phyloP scores from a whole-genome alignment of 2,888 invertebrate genomes.

The Branchellion lobata region DNA sequence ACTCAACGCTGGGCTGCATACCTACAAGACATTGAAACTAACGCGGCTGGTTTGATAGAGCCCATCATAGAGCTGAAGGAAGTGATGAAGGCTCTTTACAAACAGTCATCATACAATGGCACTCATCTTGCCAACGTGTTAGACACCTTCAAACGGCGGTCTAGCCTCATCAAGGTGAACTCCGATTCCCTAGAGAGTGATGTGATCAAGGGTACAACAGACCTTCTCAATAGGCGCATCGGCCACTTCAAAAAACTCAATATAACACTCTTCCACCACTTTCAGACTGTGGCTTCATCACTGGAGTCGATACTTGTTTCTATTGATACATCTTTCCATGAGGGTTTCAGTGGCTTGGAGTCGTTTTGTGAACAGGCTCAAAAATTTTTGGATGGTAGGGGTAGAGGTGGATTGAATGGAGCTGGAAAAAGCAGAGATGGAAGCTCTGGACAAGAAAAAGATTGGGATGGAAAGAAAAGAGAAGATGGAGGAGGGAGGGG shows the following conservation, averaged over 20 bases:
- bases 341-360: too few species aligned
- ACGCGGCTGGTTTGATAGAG: conserved; percentile 4
- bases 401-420: too few species aligned
- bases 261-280: neutral
- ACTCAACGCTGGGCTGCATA: neutral
- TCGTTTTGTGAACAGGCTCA: too few species aligned
- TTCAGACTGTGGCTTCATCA: too few species aligned
- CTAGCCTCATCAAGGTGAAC: neutral
- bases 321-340: too few species aligned
- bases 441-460: too few species aligned
- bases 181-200: neutral
- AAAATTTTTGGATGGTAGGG: too few species aligned
- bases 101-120: neutral
- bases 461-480: too few species aligned
- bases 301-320: too few species aligned
- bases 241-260: neutral
- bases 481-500: too few species aligned
- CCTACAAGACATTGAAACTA: neutral
- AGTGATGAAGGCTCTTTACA: neutral
- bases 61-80: neutral
- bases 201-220: neutral
- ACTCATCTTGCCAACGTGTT: neutral
- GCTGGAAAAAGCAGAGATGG: too few species aligned
- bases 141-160: neutral
- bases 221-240: neutral